Conservation (phyloP, 2,113 vertebrate species). For the Antechinus flavipes region DNA sequence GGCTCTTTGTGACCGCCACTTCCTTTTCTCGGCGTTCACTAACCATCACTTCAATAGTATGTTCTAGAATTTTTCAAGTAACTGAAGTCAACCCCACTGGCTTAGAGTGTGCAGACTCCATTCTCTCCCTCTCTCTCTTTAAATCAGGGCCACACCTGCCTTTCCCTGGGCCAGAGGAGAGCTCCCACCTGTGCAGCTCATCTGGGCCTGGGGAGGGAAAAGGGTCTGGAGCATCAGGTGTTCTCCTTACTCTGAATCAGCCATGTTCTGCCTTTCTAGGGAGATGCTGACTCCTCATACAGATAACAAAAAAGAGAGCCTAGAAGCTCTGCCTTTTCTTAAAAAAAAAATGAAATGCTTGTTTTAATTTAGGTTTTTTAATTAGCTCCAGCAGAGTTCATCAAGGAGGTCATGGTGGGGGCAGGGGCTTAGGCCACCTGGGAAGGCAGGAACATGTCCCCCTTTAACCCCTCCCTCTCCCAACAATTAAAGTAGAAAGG, state of each 20-base stretch:
- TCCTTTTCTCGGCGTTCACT: background rate
- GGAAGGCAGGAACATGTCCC: background rate
- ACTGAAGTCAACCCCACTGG: background rate
- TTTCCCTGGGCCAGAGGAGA: background rate
- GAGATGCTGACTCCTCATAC: background rate
- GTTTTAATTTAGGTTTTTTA: background rate
- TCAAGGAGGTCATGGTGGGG: background rate
- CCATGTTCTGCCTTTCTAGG: background rate
- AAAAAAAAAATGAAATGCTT: background rate
- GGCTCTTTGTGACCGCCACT: background rate
- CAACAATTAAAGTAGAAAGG: background rate
- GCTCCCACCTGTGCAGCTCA: background rate
- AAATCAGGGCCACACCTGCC: background rate
- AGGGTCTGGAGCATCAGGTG: background rate
- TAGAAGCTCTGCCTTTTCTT: background rate
- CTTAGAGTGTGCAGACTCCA: background rate
- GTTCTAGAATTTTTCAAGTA: slow-evolving; percentile 7
- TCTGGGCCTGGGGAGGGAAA: background rate
- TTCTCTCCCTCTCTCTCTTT: background rate
- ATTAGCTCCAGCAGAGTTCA: background rate
- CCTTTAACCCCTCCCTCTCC: background rate
- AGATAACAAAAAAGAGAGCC: background rate
- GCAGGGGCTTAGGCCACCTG: background rate
- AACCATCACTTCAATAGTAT: background rate
- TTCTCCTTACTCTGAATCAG: background rate